Percentiles rank a stretch among this genome's conserved stretches.
Conservation (phyloP, 2,797 vertebrate genomes). For the Notolepis coatsorum region DNA sequence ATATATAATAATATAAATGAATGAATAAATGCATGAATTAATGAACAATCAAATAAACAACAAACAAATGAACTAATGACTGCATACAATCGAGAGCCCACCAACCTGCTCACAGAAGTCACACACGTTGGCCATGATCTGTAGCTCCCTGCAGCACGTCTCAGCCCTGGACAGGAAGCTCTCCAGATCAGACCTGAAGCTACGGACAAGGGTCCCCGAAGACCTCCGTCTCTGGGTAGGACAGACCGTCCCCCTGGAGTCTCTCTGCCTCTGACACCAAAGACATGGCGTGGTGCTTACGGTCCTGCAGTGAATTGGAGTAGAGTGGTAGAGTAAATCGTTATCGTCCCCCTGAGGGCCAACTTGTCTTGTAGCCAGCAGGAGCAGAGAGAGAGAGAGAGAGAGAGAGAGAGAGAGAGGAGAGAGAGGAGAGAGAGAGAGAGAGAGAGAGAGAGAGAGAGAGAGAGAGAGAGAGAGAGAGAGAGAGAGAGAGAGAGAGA, state of each 20-base stretch:
- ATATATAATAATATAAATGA: no score
- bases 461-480: background rate
- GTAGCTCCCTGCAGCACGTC: conserved; percentile 82
- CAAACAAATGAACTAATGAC: background rate
- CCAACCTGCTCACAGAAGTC: conserved; percentile 89
- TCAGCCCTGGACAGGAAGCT: conserved; percentile 87
- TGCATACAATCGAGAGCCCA: background rate
- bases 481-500: background rate
- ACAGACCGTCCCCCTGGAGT: conserved; percentile 58
- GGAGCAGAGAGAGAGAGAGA: background rate
- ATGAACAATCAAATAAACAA: background rate
- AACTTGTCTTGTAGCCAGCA: no score
- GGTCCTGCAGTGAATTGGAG: conserved; percentile 83
- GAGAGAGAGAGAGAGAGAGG: background rate
- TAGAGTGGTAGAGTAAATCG: no score
- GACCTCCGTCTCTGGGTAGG: conserved; percentile 77
- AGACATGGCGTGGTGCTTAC: conserved; percentile 81
- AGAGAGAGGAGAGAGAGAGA: background rate
- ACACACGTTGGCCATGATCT: conserved; percentile 82
- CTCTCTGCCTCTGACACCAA: conserved; percentile 85
- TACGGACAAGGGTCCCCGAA: conserved; percentile 76
- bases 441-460: background rate
- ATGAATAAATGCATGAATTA: no score
- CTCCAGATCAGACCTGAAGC: conserved; percentile 83
- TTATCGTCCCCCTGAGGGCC: no score